These are phyloP conservation scores for Lophius americanus DNA, from an alignment of 2,797 vertebrate genomes.

Conservation along the genomic window DNA sequence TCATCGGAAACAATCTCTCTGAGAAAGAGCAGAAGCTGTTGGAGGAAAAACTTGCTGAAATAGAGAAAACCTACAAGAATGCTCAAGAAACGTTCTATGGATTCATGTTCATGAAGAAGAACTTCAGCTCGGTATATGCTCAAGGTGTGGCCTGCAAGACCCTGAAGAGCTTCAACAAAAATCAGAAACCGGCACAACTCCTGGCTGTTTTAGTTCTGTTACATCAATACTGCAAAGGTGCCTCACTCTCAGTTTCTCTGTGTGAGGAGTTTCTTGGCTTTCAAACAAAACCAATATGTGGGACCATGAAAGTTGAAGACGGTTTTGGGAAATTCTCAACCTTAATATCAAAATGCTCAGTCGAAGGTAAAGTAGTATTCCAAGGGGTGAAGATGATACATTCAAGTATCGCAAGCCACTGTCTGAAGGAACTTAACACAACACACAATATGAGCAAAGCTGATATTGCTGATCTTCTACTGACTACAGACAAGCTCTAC, in stretches of 20 bases:
- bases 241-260: slow-evolving; percentile 67
- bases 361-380: slow-evolving; percentile 47
- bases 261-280: slow-evolving; percentile 75
- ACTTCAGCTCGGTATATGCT: slow-evolving; percentile 71
- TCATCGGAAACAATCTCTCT: slow-evolving; percentile 69
- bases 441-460: slow-evolving; percentile 55
- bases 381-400: slow-evolving; percentile 69
- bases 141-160: slow-evolving; percentile 68
- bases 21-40: slow-evolving; percentile 64
- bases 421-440: slow-evolving; percentile 65
- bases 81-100: slow-evolving; percentile 74
- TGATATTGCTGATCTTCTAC: slow-evolving; percentile 60
- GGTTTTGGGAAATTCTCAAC: slow-evolving; percentile 70
- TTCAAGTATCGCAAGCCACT: slow-evolving; percentile 63
- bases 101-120: slow-evolving; percentile 80
- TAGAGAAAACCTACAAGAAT: slow-evolving; percentile 63
- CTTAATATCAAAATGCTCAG: slow-evolving; percentile 56
- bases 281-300: slow-evolving; percentile 54
- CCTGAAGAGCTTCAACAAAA: slow-evolving; percentile 67
- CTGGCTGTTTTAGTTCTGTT: slow-evolving; percentile 72
- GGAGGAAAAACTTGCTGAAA: slow-evolving; percentile 67
- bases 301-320: slow-evolving; percentile 54
- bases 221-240: slow-evolving; percentile 59
- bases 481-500: slow-evolving; percentile 61
- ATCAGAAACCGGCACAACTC: slow-evolving; percentile 67